phyloP scores from a whole-genome alignment of 2,797 vertebrate genomes.

The Sus cebifrons region DNA sequence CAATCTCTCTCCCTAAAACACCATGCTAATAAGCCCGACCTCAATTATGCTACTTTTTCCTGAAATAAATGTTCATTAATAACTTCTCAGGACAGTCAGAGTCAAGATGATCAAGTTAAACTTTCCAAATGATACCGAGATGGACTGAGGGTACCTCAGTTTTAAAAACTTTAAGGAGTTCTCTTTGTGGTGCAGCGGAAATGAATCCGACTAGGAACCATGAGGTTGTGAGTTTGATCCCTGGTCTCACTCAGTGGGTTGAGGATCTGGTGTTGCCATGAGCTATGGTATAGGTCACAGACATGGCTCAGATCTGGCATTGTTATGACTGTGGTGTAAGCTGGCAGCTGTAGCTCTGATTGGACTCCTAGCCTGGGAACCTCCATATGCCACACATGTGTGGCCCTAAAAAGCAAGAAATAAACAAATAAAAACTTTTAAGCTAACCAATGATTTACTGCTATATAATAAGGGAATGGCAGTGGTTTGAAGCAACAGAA shows the following conservation, averaged over 20 bases:
- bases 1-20: constrained; percentile 33
- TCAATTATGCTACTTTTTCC: constrained; percentile 59
- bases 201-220: too few species aligned
- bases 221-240: too few species aligned
- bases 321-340: too few species aligned
- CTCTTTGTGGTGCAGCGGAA: too few species aligned
- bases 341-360: too few species aligned
- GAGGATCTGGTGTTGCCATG: too few species aligned
- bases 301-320: too few species aligned
- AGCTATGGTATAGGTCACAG: too few species aligned
- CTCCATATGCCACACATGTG: too few species aligned
- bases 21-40: constrained; percentile 12
- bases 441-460: constrained; percentile 38
- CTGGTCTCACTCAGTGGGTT: too few species aligned
- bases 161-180: constrained; percentile 63
- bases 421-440: constrained; percentile 35
- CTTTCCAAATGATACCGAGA: constrained; percentile 10
- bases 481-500: constrained; percentile 28
- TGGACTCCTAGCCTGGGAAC: too few species aligned
- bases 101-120: constrained; percentile 58
- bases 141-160: background rate
- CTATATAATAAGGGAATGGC: background rate
- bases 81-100: constrained; percentile 48
- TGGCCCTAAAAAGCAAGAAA: too few species aligned
- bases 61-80: constrained; percentile 56